A percentile compares a stretch with the other conserved stretches of the same genome.
phyloP scores from a whole-genome alignment of 1,140 invertebrate species.

The Aphelenchoides fujianensis region DNA sequence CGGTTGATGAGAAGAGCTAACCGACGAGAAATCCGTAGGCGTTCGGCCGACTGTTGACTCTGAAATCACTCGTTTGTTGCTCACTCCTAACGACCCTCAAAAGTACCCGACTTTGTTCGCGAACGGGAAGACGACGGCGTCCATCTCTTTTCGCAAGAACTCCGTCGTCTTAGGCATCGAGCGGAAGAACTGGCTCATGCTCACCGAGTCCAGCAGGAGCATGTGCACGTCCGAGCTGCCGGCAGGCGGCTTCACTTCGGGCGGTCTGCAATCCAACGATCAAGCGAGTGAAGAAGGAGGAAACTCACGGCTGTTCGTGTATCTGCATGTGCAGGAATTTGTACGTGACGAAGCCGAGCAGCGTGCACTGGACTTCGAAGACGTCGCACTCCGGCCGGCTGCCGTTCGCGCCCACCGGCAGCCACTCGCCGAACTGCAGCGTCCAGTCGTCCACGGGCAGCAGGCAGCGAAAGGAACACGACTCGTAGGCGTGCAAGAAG shows the following conservation, averaged over 20 bases:
- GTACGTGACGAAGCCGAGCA: neutral
- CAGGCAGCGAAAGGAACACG: too few species aligned
- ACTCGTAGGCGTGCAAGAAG: too few species aligned
- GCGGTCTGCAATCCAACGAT: neutral
- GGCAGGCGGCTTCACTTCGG: neutral
- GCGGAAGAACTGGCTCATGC: slow-evolving; percentile 17
- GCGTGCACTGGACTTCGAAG: slow-evolving; percentile 20
- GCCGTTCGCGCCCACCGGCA: too few species aligned
- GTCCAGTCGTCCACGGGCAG: too few species aligned
- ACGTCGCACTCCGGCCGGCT: slow-evolving; percentile 19
- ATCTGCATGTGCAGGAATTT: slow-evolving; percentile 22
- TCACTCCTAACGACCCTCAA: slow-evolving; percentile 16
- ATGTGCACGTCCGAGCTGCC: slow-evolving; percentile 21
- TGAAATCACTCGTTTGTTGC: neutral
- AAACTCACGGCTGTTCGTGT: slow-evolving; percentile 8
- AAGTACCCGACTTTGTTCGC: slow-evolving; percentile 37
- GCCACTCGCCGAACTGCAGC: too few species aligned
- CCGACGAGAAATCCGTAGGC: slow-evolving; percentile 31
- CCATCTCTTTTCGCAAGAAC: slow-evolving; percentile 25
- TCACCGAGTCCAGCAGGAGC: slow-evolving; percentile 29
- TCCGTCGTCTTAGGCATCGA: slow-evolving; percentile 24
- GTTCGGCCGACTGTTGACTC: slow-evolving; percentile 31
- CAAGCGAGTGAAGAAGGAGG: neutral
- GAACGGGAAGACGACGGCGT: slow-evolving; percentile 29
- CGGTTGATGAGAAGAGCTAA: neutral